Evolutionary conservation across 2,888 invertebrate species (phyloP), one percentile per base, ranked within the genome.

Genomic region (Heteromyza rotundicornis): DNA sequence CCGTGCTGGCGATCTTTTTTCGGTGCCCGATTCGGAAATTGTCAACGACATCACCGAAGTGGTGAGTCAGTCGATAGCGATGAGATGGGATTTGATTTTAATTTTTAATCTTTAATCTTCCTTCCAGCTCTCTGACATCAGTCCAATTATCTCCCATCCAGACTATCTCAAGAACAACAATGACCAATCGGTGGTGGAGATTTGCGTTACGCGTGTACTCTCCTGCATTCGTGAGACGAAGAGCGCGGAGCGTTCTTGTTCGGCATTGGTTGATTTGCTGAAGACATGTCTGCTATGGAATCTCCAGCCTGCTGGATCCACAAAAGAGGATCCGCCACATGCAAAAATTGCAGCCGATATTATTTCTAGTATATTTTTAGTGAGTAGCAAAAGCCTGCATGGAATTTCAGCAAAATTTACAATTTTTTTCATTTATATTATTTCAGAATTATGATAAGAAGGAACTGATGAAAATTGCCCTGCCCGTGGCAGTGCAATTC

Each of bases 281-380:
- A 93, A 95, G 84, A 92, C 92, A 32, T 96, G 96, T 77, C 85
- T 96, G 69, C 90, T 92, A 79, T 94, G 96, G 86, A 94, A 94
- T 83, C 86, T 96, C 70, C 92, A 93, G 84, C 92, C 94, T 0
- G 80, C 86, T 0, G 76, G 78, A 19, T 85, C 88, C 32, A 85
- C 89, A 71, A 92, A 94, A 82, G 92, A 93, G 77, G 96, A 96
- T 84, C 94, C 96, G 36, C 96, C 96, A 1, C 96, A 97, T 86
- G 95, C 96, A 52, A 97, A 97, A 85, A 96, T 97, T 77, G 95
- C 96, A 19, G 94, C 95, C 51, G 97, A 97, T 85, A 90, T 97
- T 67, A 92, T 97, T 78, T 95, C 95, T 70, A 95, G 95, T 84
- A 91, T 97, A 82, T 96, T 97, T 84, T 85, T 95, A 87, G 96